Evolutionary conservation across 64 coral and sea anemone species (phyloP).

Genomic region (Catalaphyllia jardinei): DNA sequence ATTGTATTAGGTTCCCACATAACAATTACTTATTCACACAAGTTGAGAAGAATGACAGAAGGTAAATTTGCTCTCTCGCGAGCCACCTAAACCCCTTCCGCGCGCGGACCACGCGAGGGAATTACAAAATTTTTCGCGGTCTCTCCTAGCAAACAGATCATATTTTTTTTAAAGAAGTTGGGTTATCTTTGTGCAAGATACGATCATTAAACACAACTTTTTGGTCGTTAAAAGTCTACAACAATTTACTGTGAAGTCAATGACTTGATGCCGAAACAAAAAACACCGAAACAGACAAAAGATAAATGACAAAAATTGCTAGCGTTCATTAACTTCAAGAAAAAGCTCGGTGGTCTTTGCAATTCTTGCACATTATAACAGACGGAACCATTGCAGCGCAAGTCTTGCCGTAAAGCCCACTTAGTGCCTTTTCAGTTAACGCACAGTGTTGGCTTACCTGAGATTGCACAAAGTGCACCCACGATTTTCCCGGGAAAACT

Average conservation of each 20-base stretch:
- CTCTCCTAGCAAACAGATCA: neutral
- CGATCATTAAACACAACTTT: neutral
- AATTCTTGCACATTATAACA: neutral
- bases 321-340: neutral
- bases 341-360: neutral
- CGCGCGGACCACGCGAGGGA: neutral
- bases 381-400: neutral
- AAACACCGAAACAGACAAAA: neutral
- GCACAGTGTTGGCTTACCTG: conserved; percentile 71
- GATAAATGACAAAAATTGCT: neutral
- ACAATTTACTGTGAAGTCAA: neutral
- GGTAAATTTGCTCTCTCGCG: neutral
- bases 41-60: neutral
- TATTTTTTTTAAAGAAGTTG: neutral
- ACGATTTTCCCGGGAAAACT: conserved; percentile 89
- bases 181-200: neutral
- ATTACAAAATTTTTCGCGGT: neutral
- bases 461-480: conserved; percentile 92
- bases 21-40: conserved; percentile 37
- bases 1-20: conserved; percentile 25
- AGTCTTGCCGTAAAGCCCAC: neutral
- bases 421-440: neutral
- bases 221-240: neutral
- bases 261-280: neutral
- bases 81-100: neutral